Percentiles rank a stretch among this genome's conserved stretches.
Conservation (phyloP, 2,113 vertebrate species). For the Oryzias javanicus region DNA sequence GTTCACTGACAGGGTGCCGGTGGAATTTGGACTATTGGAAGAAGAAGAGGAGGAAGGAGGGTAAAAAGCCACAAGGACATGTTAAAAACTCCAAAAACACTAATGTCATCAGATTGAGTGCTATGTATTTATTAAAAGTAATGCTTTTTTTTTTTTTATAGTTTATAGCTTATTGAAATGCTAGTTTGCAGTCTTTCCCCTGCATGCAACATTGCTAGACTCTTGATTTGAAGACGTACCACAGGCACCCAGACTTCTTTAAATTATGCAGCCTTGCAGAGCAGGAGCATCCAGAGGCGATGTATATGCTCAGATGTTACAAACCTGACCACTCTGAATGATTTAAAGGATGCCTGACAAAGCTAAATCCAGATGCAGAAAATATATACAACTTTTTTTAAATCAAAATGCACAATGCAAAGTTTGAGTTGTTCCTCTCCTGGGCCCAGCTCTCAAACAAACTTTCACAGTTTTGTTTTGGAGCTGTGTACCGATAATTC, state of each 20-base stretch:
- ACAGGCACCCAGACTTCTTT: slow-evolving; percentile 19
- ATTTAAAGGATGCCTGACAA: slow-evolving; percentile 37
- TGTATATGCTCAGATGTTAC: slow-evolving; percentile 34
- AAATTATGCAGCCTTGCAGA: slow-evolving; percentile 51
- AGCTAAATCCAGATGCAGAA: slow-evolving; percentile 5
- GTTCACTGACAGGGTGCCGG: too few species aligned
- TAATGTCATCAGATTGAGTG: too few species aligned
- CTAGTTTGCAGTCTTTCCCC: slow-evolving; percentile 18
- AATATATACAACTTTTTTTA: not conserved
- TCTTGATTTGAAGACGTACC: slow-evolving; percentile 22
- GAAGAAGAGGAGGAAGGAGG: too few species aligned
- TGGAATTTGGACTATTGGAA: too few species aligned
- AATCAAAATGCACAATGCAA: not conserved
- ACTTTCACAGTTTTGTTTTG: too few species aligned
- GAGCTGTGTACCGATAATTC: too few species aligned
- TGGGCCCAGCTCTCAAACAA: too few species aligned
- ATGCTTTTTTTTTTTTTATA: too few species aligned
- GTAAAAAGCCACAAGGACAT: too few species aligned
- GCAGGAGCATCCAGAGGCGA: slow-evolving; percentile 23
- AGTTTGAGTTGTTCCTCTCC: too few species aligned
- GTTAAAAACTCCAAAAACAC: too few species aligned
- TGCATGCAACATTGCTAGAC: slow-evolving; percentile 14
- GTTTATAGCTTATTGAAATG: slow-evolving; percentile 14
- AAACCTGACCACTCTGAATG: slow-evolving; percentile 32
- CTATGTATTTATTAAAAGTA: too few species aligned